Evolutionary conservation across 2,888 invertebrate species (phyloP), one percentile per base, ranked within the genome.

Genomic region (Gibbula magus): DNA sequence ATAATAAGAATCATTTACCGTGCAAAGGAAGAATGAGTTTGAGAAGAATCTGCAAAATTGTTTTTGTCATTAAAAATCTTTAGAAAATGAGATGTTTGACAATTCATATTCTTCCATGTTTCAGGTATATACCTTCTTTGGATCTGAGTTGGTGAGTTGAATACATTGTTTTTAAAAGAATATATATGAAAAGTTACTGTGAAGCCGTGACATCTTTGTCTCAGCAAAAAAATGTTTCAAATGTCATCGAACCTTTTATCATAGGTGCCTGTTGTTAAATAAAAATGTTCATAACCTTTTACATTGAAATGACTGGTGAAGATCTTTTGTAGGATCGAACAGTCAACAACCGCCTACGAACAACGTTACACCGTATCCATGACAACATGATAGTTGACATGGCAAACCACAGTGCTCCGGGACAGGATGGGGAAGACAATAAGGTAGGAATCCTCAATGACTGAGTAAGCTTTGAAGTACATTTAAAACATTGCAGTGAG

Each of bases 91-190:
- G 16, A 70, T n/a, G 25, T 29, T 67, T 67, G 25, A 67, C 53
- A 53, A 22, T 56, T 18, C 29, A 45, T 83, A 20, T 79, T 78
- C 76, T 67, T 81, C 73, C 80, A 77, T 80, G 35, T 90, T 90
- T 51, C 86, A 92, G 93, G 91, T 98, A 0, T 96, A 97, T 92
- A 94, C 95, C 53, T 97, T 98, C 90, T 98, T 98, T 91, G 96
- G 96, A 0, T 94, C 88, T 75, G 92, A 92, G 78, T 84, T 89
- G 88, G 93, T 92, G 86, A 90, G 91, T 88, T 39, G 20, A 20
- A 39, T 7, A 22, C 18, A 20, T 45, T 54, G 20, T 52, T 0
- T n/a, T n/a, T n/a, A n/a, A n/a, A n/a, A n/a, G n/a, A n/a, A n/a
- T n/a, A n/a, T n/a, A n/a, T n/a, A n/a, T n/a, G n/a, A n/a, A n/a